These are phyloP conservation scores for Eubasilissa regina DNA, from an alignment of 1,140 invertebrate species.

Conservation along the genomic window DNA sequence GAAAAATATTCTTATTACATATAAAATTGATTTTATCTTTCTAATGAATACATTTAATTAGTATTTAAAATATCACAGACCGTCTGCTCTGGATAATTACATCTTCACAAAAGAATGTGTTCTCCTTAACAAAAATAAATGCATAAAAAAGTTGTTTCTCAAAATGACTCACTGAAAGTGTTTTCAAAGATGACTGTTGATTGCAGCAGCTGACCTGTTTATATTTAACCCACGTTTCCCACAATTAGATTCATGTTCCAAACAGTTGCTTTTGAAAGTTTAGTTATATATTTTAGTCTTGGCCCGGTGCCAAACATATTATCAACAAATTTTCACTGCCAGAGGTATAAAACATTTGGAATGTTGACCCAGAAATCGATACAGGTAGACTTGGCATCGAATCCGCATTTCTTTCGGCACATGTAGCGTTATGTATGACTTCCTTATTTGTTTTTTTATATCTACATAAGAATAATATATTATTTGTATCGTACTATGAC, in stretches of 20 bases:
- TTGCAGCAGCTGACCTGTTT: conserved; percentile 9
- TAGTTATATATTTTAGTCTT: conserved; percentile 25
- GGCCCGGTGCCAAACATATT: conserved; percentile 26
- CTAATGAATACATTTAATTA: no score
- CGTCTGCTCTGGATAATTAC: no score
- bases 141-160: conserved; percentile 9
- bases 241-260: conserved; percentile 10
- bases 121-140: no score
- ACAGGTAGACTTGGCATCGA: neutral
- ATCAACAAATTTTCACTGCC: conserved; percentile 38
- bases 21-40: no score
- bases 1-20: no score
- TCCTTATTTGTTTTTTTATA: no score
- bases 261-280: conserved; percentile 39
- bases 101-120: no score
- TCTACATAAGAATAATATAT: no score
- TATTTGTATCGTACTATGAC: no score
- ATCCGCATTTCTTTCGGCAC: no score
- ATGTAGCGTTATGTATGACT: no score
- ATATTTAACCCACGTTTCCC: conserved; percentile 25
- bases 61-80: no score
- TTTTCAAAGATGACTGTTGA: conserved; percentile 21
- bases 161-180: neutral
- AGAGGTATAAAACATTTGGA: conserved; percentile 32
- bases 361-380: neutral